Evolutionary conservation across 2,113 vertebrate genomes (phyloP).

Genomic region (Genyomyrus donnyi): DNA sequence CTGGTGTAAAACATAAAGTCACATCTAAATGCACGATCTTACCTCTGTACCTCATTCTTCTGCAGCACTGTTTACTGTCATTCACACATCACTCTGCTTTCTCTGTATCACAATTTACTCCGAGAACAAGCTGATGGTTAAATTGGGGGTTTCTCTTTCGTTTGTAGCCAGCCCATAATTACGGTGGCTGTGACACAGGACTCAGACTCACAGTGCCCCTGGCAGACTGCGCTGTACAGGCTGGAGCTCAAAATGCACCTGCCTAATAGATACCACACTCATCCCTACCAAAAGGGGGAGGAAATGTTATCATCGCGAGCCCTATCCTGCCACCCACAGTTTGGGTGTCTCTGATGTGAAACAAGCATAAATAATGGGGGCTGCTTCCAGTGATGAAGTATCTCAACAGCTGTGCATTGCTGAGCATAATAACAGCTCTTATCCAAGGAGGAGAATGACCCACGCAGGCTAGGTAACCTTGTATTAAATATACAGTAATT

Average conservation of each 20-base stretch:
- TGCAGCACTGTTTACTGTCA: background rate
- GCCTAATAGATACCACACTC: background rate
- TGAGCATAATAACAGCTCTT: background rate
- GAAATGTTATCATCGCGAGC: background rate
- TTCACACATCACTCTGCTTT: background rate
- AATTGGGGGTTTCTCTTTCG: background rate
- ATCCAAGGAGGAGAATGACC: background rate
- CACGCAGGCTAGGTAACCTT: background rate
- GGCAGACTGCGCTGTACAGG: background rate
- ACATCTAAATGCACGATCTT: background rate
- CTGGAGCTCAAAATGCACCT: background rate
- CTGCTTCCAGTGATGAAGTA: background rate
- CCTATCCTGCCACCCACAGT: background rate
- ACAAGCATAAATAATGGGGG: background rate
- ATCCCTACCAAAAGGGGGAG: background rate
- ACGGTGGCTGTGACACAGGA: background rate
- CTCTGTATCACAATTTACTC: background rate
- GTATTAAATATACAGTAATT: slow-evolving; percentile 3
- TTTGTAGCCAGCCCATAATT: background rate
- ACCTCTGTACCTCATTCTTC: background rate
- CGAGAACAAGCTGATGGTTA: background rate
- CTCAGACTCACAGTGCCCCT: background rate
- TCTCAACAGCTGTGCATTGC: background rate
- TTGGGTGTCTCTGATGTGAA: background rate
- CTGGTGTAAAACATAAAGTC: background rate